Evolutionary conservation across 2,888 invertebrate genomes (phyloP).

Genomic region (Idaea dimidiata): DNA sequence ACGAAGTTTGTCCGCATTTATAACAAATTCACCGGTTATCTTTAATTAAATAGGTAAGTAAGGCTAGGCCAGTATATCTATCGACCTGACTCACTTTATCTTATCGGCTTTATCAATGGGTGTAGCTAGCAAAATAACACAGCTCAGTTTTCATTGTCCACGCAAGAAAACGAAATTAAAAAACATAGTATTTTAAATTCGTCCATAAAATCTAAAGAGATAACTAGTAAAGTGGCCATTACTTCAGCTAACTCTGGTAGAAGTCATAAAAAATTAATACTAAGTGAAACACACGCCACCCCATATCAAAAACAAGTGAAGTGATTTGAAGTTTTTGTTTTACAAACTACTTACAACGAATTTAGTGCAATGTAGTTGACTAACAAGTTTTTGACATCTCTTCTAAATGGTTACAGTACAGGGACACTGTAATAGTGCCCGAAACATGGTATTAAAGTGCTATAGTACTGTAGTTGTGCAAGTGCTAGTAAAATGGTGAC

Average conservation of each 20-base stretch:
- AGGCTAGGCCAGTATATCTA: conserved; percentile 27
- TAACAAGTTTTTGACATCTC: too few species aligned
- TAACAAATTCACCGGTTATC: conserved; percentile 5
- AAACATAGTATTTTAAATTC: conserved; percentile 1
- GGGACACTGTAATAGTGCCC: neutral
- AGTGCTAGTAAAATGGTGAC: conserved; percentile 55
- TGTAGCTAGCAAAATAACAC: conserved; percentile 42
- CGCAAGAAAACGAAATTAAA: conserved; percentile 41
- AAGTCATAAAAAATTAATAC: neutral
- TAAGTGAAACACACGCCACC: conserved; percentile 7
- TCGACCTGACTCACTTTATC: conserved; percentile 63
- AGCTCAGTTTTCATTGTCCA: conserved; percentile 39
- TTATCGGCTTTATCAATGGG: conserved; percentile 69
- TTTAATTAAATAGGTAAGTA: conserved; percentile 12
- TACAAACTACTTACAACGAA: neutral
- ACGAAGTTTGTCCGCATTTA: neutral
- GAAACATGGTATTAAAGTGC: neutral
- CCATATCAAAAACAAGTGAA: conserved; percentile 1
- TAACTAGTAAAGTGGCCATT: neutral
- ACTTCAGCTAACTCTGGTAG: neutral
- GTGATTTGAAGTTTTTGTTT: conserved; percentile 15
- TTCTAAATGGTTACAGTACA: too few species aligned
- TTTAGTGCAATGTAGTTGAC: neutral
- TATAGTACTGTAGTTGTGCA: conserved; percentile 7
- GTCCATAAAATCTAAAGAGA: neutral